Conservation (phyloP, 2,797 vertebrate genomes). For the Cetoscarus ocellatus region DNA sequence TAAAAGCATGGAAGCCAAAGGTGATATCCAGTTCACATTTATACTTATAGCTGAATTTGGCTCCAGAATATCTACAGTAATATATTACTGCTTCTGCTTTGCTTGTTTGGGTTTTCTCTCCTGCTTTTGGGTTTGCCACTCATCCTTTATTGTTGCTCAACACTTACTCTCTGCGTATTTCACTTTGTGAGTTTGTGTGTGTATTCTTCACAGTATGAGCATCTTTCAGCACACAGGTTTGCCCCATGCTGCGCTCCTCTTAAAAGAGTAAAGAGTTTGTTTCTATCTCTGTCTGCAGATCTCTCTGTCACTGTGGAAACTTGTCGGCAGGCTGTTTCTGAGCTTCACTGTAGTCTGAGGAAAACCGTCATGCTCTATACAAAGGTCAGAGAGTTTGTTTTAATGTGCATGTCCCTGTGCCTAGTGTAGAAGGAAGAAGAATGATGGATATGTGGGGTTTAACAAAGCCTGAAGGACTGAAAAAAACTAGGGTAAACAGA, state of each 20-base stretch:
- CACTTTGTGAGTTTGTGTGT: conserved; percentile 2
- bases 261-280: conserved; percentile 26
- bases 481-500: neutral
- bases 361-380: conserved; percentile 88
- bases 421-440: neutral
- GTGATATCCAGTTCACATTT: conserved; percentile 34
- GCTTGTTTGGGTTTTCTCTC: neutral
- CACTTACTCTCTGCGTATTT: conserved; percentile 8
- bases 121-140: conserved; percentile 13
- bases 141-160: conserved; percentile 17
- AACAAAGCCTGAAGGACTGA: neutral
- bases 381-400: conserved; percentile 80
- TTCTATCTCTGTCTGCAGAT: conserved; percentile 72
- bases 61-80: conserved; percentile 36
- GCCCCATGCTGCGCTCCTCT: neutral
- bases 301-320: conserved; percentile 85
- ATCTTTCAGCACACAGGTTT: neutral
- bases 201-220: neutral
- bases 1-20: conserved; percentile 35
- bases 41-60: conserved; percentile 33
- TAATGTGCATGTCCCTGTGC: neutral
- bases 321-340: conserved; percentile 87
- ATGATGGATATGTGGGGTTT: neutral
- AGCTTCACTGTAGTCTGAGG: conserved; percentile 89
- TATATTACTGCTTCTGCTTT: conserved; percentile 23